Conservation (phyloP, 35 echinoderm and acorn worm genomes). For the Lytechinus variegatus region DNA sequence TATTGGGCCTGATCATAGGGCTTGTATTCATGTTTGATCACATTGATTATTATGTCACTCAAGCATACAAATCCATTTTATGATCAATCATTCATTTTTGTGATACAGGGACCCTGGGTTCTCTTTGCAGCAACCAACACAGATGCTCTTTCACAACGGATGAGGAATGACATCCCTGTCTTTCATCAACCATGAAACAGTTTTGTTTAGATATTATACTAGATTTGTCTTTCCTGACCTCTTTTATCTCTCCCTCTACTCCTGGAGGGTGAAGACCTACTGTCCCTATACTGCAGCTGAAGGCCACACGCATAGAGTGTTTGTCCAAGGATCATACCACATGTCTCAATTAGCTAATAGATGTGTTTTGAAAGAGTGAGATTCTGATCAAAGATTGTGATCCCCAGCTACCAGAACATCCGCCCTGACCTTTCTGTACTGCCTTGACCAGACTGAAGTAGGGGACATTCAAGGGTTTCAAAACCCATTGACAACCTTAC, state of each 20-base stretch:
- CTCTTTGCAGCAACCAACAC: neutral
- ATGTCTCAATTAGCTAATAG: constrained; percentile 46
- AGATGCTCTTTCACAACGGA: neutral
- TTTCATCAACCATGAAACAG: neutral
- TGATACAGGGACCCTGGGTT: neutral
- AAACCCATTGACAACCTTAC: neutral
- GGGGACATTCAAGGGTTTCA: neutral
- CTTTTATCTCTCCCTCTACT: neutral
- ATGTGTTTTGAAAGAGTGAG: neutral
- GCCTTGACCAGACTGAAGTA: neutral
- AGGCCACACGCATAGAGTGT: neutral
- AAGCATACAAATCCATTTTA: no score
- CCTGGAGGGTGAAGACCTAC: neutral
- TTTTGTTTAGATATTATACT: neutral
- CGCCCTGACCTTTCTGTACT: neutral
- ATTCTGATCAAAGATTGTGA: neutral
- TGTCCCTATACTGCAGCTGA: neutral
- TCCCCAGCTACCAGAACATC: neutral
- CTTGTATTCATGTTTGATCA: no score
- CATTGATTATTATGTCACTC: no score
- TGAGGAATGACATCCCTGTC: neutral
- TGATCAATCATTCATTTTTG: no score
- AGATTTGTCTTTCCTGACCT: constrained; percentile 18
- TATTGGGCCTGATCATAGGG: no score
- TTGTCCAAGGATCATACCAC: neutral